These are phyloP conservation scores for Lamellibrachia satsuma DNA, from an alignment of 2,888 invertebrate species.

Conservation along the genomic window DNA sequence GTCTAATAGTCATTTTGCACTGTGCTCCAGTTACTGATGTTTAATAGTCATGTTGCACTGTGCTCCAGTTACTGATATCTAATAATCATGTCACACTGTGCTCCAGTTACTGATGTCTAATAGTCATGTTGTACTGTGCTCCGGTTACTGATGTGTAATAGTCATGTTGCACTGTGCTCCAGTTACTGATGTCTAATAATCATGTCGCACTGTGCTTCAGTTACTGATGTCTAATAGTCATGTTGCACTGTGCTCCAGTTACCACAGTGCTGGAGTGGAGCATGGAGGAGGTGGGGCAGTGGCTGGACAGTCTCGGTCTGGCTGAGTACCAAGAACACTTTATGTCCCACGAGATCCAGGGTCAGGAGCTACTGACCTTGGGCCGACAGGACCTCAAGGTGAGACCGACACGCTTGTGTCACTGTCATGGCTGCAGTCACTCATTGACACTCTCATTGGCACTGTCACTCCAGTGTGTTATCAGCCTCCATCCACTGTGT, in stretches of 20 bases:
- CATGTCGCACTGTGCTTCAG: not conserved
- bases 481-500: too few species aligned
- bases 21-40: too few species aligned
- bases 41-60: too few species aligned
- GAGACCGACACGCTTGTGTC: conserved; percentile 23
- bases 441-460: not conserved
- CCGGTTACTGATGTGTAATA: not conserved
- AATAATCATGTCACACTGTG: too few species aligned
- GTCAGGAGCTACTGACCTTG: conserved; percentile 85
- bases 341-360: conserved; percentile 88
- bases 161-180: not conserved
- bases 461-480: not conserved
- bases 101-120: too few species aligned
- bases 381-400: conserved; percentile 76
- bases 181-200: not conserved
- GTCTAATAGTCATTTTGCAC: too few species aligned
- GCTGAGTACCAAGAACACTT: conserved; percentile 92
- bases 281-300: conserved; percentile 86
- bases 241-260: conserved; percentile 38
- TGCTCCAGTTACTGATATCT: too few species aligned
- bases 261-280: conserved; percentile 76
- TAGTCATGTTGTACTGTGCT: not conserved
- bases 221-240: not conserved
- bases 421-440: not conserved
- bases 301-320: conserved; percentile 89